Base-by-base conservation (phyloP, 2,113 vertebrate genomes). In the Nesoenas mayeri region DNA sequence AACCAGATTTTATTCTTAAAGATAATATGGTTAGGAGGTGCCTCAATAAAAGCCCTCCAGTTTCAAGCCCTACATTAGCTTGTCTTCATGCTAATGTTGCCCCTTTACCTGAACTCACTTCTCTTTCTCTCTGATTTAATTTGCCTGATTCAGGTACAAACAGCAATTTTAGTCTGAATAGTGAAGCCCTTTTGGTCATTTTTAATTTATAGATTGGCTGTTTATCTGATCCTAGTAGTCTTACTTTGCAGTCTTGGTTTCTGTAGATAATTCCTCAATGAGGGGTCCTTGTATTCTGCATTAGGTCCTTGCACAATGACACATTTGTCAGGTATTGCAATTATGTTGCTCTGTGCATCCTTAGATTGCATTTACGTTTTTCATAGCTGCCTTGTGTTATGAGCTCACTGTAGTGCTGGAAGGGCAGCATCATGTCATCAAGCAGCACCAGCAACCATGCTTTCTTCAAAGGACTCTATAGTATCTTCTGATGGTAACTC, bases 91-190 rank as follows among this genome's bases (percentile, higher is more conserved):
- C 6, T 36, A 81, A 34, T 2, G 2, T 16, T 79, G 32, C 28
- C 10, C 11, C 40, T 93, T 60, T 81, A 19, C 29, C 9, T 85
- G 26, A 51, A 10, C 47, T 40, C 38, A 5, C 14, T 80, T 78
- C 70, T 82, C 25, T 89, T 91, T 36, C 28, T 51, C 18, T 80
- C 44, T 85, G 44, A 62, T 54, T 82, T 71, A 81, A 70, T 91
- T 56, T 91, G 32, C 24, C 11, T 24, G 17, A 53, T 74, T 53
- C 16, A 32, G 14, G 22, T 65, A 66, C 18, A 86, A 71, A 84
- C 38, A 38, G 13, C 29, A 92, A 62, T 40, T 70, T 12, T 44
- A 75, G 78, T 11, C 38, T 77, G 31, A 79, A 34, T 7, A 50
- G 51, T 1, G 3, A 74, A 65, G 50, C 4, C 57, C 26, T 67